Conservation (phyloP, 2,888 invertebrate genomes). For the Ornithoptera alexandrae region DNA sequence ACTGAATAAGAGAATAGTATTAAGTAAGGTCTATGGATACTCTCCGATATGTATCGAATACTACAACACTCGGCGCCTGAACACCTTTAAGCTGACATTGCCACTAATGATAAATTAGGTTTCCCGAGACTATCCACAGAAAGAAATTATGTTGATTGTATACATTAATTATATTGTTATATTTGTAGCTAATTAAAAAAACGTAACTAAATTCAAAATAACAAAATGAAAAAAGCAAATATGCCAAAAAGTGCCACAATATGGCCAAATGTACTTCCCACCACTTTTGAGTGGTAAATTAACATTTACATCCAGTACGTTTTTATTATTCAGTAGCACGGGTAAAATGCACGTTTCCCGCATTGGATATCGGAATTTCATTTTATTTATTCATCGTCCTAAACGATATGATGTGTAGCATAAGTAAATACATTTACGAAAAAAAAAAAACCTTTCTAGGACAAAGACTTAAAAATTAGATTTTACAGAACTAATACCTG, state of each 20-base stretch:
- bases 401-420: not conserved
- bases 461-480: not conserved
- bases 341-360: constrained; percentile 19
- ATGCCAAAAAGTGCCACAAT: not conserved
- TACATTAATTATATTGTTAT: too few relatives aligned
- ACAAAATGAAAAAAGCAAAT: not conserved
- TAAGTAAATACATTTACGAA: not conserved
- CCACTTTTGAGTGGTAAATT: constrained; percentile 13
- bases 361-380: constrained; percentile 3
- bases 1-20: too few relatives aligned
- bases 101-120: too few relatives aligned
- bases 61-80: too few relatives aligned
- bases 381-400: constrained; percentile 5
- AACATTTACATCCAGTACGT: constrained; percentile 15
- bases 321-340: constrained; percentile 26
- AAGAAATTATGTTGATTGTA: too few relatives aligned
- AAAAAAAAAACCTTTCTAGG: too few relatives aligned
- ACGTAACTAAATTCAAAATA: not conserved
- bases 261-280: constrained; percentile 1
- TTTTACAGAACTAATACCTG: not conserved
- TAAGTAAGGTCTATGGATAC: too few relatives aligned
- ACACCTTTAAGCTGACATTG: too few relatives aligned
- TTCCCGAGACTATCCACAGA: too few relatives aligned
- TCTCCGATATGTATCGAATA: too few relatives aligned
- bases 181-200: too few relatives aligned